These are phyloP conservation scores for Unio pictorum DNA, from an alignment of 2,888 invertebrate species.

Conservation along the genomic window DNA sequence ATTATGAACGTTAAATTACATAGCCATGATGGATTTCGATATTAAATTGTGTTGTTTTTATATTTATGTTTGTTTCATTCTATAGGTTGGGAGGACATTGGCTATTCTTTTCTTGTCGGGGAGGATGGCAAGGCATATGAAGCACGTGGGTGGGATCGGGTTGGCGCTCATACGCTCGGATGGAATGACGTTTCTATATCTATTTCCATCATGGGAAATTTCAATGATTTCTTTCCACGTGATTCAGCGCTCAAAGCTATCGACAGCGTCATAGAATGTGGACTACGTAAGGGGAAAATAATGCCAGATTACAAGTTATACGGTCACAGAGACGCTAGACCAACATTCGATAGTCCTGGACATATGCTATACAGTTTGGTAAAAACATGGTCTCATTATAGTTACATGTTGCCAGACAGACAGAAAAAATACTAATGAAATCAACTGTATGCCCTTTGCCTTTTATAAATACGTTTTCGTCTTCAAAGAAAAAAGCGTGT, in stretches of 20 bases:
- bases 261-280: conserved; percentile 47
- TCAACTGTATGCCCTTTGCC: no score
- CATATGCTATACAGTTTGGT: conserved; percentile 39
- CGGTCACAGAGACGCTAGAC: conserved; percentile 49
- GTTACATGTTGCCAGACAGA: not conserved
- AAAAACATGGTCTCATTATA: conserved; percentile 31
- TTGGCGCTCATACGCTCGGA: conserved; percentile 80
- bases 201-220: conserved; percentile 52
- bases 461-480: no score
- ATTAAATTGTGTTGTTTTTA: no score
- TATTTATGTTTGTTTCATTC: no score
- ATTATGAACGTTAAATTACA: no score
- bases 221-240: conserved; percentile 42
- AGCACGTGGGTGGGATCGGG: conserved; percentile 82
- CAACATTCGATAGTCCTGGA: conserved; percentile 40
- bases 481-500: no score
- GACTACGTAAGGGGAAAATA: conserved; percentile 38
- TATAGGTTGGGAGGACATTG: conserved; percentile 50
- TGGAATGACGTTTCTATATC: conserved; percentile 74
- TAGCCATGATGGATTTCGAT: no score
- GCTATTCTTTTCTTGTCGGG: conserved; percentile 81
- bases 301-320: conserved; percentile 32
- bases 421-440: no score
- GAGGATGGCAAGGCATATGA: conserved; percentile 84
- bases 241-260: conserved; percentile 41